Conservation (phyloP, 2,888 invertebrate genomes). For the Lomographa bimaculata region DNA sequence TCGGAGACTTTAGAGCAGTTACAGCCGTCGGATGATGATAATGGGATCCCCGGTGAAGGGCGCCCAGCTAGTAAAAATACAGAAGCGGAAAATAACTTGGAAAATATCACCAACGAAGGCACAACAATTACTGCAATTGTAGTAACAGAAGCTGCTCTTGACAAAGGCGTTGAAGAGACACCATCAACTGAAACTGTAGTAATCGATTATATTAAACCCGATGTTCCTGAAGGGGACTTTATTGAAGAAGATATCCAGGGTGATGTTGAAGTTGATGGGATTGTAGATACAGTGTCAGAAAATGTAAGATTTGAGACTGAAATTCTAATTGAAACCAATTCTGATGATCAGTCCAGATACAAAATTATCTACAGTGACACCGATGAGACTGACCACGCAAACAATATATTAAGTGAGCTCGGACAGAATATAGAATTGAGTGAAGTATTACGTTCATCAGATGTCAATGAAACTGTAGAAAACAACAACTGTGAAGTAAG, state of each 20-base stretch:
- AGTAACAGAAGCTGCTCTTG: conserved; percentile 17
- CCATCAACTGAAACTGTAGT: background rate
- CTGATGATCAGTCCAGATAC: conserved; percentile 39
- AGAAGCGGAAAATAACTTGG: conserved; percentile 12
- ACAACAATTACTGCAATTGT: conserved; percentile 15
- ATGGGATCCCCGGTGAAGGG: conserved; percentile 9
- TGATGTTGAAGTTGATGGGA: conserved; percentile 38
- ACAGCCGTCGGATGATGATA: conserved; percentile 16
- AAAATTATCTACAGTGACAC: conserved; percentile 16
- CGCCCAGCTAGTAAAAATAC: background rate
- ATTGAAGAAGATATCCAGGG: conserved; percentile 7
- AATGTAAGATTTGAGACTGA: conserved; percentile 69
- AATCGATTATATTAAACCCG: too few species aligned
- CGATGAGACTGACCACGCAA: conserved; percentile 40
- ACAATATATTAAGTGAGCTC: conserved; percentile 62
- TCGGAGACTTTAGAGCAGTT: conserved; percentile 32
- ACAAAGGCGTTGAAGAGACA: conserved; percentile 3
- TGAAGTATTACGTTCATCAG: conserved; percentile 66
- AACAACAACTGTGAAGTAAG: conserved; percentile 60
- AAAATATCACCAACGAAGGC: conserved; percentile 25
- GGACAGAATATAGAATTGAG: conserved; percentile 69
- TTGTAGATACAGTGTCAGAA: conserved; percentile 39
- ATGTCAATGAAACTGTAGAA: conserved; percentile 58
- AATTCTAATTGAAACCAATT: conserved; percentile 67
- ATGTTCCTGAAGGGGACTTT: too few species aligned